phyloP scores from a whole-genome alignment of 2,113 vertebrate species.

The Sorex araneus region DNA sequence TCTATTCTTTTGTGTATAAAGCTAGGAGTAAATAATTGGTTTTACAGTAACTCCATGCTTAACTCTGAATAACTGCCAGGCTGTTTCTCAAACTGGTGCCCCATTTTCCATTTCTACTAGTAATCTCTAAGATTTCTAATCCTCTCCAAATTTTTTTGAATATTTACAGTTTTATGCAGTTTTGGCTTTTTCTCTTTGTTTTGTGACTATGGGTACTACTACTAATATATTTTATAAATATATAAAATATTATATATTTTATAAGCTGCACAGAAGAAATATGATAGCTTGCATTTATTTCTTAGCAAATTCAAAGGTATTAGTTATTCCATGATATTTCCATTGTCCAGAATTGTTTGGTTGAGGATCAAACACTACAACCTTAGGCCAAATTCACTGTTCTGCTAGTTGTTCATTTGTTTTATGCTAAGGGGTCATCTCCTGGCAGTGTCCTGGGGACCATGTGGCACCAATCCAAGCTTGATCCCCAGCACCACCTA shows the following conservation, averaged over 20 bases:
- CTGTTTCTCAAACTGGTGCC: background rate
- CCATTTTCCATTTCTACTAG: background rate
- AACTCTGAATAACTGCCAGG: background rate
- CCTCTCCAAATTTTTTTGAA: no score
- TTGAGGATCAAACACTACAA: background rate
- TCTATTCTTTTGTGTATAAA: background rate
- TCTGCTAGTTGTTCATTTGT: no score
- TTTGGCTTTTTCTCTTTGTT: no score
- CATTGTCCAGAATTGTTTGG: background rate
- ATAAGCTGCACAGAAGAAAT: background rate
- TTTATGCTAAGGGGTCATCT: no score
- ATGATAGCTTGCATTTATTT: background rate
- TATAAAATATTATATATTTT: no score
- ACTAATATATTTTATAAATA: no score
- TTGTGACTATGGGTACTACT: background rate
- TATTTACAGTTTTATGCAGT: no score
- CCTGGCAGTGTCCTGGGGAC: no score
- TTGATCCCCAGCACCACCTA: no score
- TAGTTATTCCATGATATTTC: slow-evolving; percentile 10
- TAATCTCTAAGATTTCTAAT: no score
- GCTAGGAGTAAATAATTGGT: background rate
- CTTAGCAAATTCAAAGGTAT: slow-evolving; percentile 28
- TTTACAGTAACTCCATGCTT: background rate
- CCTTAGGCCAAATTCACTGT: background rate
- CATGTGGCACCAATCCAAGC: no score